Base-by-base conservation (phyloP, 2,113 vertebrate species). In the Blennius ocellaris region DNA sequence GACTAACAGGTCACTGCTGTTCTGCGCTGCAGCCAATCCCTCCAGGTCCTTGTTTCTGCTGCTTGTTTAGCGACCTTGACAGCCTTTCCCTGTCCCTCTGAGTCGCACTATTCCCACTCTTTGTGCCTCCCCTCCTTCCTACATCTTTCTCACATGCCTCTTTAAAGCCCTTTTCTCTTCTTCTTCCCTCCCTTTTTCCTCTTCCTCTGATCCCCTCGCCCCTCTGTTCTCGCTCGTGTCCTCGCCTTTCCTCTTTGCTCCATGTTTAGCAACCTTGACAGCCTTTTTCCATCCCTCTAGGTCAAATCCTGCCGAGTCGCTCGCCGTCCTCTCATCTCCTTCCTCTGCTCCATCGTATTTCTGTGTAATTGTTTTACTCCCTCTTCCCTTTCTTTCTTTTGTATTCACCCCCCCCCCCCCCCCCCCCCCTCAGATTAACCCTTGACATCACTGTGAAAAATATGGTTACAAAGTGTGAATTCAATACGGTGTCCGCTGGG, bases 51-150 rank as follows among this genome's bases (percentile, higher is more conserved):
- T 76, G 63, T 87, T 84, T 76, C 81, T 75, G 79, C 88, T 72
- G 80, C 89, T 88, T 85, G 89, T 89, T 88, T 90, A 86, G 90
- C 56, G 86, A 92, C 89, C 89, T 92, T 92, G 87, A 91, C 91
- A 89, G 90, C 76, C 80, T 86, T 70, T 73, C 79, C 65, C 80
- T 87, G 80, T 91, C 85, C 81, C 85, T 82, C 79, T 82, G 81
- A 83, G 77, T 86, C 81, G 73, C 77, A 78, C 81, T 37, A 48
- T 62, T 61, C 73, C 77, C 72, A 56, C 52, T 53, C 63, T 77
- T 67, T 43, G 14, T 66, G 73, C 69, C 60, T 70, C 67, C 69
- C 70, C 64, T 73, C 49, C 21, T 30, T 61, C 68, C 77, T 73
- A 62, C 69, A 16, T 58, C 59, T 63, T 69, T 74, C 66, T 58